These are phyloP conservation scores for Meloidogyne floridensis DNA, from an alignment of 1,140 invertebrate species.

Conservation along the genomic window DNA sequence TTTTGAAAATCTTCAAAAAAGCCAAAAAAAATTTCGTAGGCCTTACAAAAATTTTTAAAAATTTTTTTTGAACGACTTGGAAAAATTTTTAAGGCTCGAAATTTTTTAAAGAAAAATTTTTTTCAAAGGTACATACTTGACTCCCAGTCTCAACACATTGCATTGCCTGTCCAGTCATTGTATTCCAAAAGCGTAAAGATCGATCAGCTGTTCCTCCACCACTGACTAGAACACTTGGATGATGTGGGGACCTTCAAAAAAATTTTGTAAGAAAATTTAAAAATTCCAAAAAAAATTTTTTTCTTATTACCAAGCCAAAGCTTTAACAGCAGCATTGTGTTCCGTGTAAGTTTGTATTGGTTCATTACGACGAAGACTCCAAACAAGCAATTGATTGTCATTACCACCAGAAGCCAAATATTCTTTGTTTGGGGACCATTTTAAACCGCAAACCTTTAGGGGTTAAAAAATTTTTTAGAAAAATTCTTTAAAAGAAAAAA, in stretches of 20 bases:
- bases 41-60: too few relatives aligned
- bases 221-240: constrained; percentile 88
- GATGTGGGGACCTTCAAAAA: constrained; percentile 33
- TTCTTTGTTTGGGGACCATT: constrained; percentile 99
- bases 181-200: constrained; percentile 99
- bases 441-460: constrained; percentile 83
- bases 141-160: constrained; percentile 98
- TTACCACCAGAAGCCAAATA: constrained; percentile 97
- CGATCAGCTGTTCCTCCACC: constrained; percentile 95
- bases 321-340: constrained; percentile 96
- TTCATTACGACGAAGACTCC: constrained; percentile 85
- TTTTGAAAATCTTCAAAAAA: too few relatives aligned
- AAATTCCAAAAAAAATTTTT: too few relatives aligned
- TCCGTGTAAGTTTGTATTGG: constrained; percentile 95
- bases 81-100: too few relatives aligned
- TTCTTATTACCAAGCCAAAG: constrained; percentile 80
- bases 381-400: constrained; percentile 96
- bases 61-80: too few relatives aligned
- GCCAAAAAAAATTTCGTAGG: too few relatives aligned
- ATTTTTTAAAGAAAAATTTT: background rate
- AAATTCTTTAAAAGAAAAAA: constrained; percentile 13
- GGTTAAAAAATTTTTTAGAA: background rate
- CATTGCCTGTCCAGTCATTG: constrained; percentile 96
- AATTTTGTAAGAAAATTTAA: background rate
- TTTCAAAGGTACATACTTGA: constrained; percentile 67